Evolutionary conservation across 2,797 vertebrate genomes (phyloP), one percentile per base, ranked within the genome.

Genomic region (Ateles fusciceps): DNA sequence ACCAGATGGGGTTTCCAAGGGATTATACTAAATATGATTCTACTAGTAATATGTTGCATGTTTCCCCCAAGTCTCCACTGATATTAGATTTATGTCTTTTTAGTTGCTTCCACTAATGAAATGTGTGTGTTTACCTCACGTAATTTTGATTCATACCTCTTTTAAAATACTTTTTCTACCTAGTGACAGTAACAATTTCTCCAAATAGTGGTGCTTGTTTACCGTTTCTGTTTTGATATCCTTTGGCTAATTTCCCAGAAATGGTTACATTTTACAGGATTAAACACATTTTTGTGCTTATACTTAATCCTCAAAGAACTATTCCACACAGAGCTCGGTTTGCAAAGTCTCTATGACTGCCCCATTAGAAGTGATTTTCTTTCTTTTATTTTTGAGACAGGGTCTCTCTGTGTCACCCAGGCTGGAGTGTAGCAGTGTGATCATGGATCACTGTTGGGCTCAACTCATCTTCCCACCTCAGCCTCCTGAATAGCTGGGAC

Each of bases 11-110:
- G 0, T 89, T 89, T 85, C 44, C 24, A 15, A 84, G 39, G 33
- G 21, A 39, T 75, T 59, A 4, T 33, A 4, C 22, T 30, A 28
- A 46, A 44, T 64, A 21, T 8, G 1, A 33, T 13, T 59, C 59
- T 1, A 7, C 36, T 61, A 5, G 28, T 19, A 9, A 26, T 11
- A 2, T 1, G 1, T 1, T 8, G 0, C 15, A 2, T 36, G 7
- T 17, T 74, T 85, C 33, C 48, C 48, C 6, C 4, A 78, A 0
- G 1, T 36, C 39, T 71, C 74, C 44, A 13, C 80, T 52, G 42
- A 48, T 36, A 5, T 7, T 39, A 52, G 15, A 21, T 50, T 84
- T 80, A 7, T 39, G 9, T 22, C 12, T 61, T 80, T 94, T 55
- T 46, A 22, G 33, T 44, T 36, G 9, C 30, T 93, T 93, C 85